Evolutionary conservation across 2,113 vertebrate genomes (phyloP).

Genomic region (Eudyptes chrysolophus): DNA sequence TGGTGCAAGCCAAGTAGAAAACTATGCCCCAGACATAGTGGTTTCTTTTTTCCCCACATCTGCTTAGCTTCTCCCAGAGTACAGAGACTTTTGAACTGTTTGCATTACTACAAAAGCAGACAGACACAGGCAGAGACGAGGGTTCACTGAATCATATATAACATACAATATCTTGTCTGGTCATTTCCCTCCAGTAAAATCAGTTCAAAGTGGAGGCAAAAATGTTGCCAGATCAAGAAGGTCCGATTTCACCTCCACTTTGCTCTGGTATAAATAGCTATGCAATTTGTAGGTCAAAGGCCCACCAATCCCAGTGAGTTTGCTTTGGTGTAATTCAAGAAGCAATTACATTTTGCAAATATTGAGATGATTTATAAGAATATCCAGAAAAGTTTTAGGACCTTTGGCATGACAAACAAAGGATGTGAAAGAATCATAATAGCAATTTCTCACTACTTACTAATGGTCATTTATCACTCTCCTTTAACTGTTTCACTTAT

Average conservation of each 20-base stretch:
- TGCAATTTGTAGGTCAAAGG: constrained; percentile 18
- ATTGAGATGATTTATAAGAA: constrained; percentile 7
- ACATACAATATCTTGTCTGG: not conserved
- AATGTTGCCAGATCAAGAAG: constrained; percentile 16
- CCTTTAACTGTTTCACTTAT: not conserved
- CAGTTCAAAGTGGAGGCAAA: not conserved
- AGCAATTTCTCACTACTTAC: not conserved
- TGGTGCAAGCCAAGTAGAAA: not conserved
- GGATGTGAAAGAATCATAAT: not conserved
- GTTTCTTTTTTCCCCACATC: not conserved
- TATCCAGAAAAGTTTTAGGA: not conserved
- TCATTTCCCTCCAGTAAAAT: not conserved
- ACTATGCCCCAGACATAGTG: not conserved
- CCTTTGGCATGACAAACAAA: not conserved
- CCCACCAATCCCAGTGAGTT: not conserved
- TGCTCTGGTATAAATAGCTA: not conserved
- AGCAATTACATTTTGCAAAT: constrained; percentile 14
- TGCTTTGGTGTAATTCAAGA: constrained; percentile 30
- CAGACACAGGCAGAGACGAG: not conserved
- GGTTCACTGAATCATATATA: not conserved
- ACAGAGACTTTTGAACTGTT: not conserved
- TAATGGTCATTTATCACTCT: not conserved
- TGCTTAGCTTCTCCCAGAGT: not conserved
- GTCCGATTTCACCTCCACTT: not conserved
- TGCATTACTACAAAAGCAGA: not conserved